Base-by-base conservation (phyloP, 2,797 vertebrate species). In the Hemitrygon akajei region DNA sequence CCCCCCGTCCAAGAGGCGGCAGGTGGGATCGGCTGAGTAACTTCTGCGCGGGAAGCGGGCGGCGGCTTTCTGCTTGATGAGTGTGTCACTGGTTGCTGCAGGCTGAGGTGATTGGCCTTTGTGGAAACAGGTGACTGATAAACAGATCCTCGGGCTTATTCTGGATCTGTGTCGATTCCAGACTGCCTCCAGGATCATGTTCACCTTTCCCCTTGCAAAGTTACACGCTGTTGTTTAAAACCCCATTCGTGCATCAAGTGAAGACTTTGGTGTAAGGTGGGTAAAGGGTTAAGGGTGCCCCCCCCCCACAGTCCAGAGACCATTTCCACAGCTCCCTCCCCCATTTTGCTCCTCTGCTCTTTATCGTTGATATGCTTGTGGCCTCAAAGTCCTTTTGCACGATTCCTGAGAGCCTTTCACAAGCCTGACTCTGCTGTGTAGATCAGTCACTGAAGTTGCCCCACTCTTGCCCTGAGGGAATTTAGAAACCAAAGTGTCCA, bases 1-100 rank as follows among this genome's bases (percentile, higher is more conserved):
- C 95, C 98, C 98, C 0, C 98, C 98, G 9, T 99, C 98, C 94
- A 99, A 99, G 95, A 97, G 98, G 94, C 96, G 98, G 56, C 98
- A 98, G 94, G 98, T 98, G 95, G 98, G 98, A 9, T 98, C 98
- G 0, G 98, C 98, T 0, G 97, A 97, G 63, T 99, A 97, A 96
- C 96, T 34, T 18, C 60, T 12, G 0, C 37, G 22, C 6, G 9
- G 9, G 40, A 56, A 47, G 0, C 25, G 4, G 2, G 2, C 4
- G 4, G 25, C 4, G 40, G 22, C 75, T 69, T 18, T 30, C 9
- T 27, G 40, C 22, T 30, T 30, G 66, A 71, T 11, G 58, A 63
- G 58, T 27, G 56, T 27, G 14, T 75, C 27, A 75, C 58, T 86
- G 56, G 58, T 86, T 86, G 82, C 82, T 30, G 47, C 25, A 47